Evolutionary conservation across 1,140 invertebrate genomes (phyloP), one percentile per base, ranked within the genome.

Genomic region (Aradophagus sp.): DNA sequence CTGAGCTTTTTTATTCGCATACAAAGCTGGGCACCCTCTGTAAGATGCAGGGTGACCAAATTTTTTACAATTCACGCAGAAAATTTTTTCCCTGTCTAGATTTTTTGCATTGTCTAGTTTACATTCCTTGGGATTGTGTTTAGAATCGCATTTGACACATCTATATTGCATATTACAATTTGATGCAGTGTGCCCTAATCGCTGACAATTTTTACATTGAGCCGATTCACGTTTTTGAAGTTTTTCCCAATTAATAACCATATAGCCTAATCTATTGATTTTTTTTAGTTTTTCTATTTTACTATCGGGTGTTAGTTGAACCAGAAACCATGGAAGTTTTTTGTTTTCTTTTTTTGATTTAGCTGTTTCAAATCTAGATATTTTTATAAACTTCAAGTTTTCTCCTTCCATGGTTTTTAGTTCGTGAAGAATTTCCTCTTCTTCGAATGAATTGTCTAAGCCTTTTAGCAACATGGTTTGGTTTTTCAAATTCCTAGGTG

Each of bases 181-280:
- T 12, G 5, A 1, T 0, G 56, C 67, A 1, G 38, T 3, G 10
- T 77, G 71, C 0, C 62, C 67, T 10, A 74, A 1, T 4, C 68
- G 5, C 39, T 78, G 73, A 11, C 77, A 75, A 2, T 67, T 70
- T 19, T 61, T 67, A 12, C 76, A 77, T 45, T 79, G 76, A 0
- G 47, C 55, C 2, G n/a, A 13, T 23, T 69, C 34, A 1, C 13
- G 63, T 36, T 65, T 73, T 14, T 15, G 39, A 6, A 75, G 0
- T 59, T 53, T 74, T 36, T 79, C 70, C 69, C 69, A 76, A 7
- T 1, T 23, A 0, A 76, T 7, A 0, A 59, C 3, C 2, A 70
- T 66, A 31, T 74, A 29, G 1, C 23, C 11, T 5, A 77, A 0
- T 0, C 6, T 23, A 53, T 48, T 74, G 0, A 75, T 73, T 8